These are phyloP conservation scores for Loriculus beryllinus DNA, from an alignment of 2,797 vertebrate genomes.

Conservation along the genomic window DNA sequence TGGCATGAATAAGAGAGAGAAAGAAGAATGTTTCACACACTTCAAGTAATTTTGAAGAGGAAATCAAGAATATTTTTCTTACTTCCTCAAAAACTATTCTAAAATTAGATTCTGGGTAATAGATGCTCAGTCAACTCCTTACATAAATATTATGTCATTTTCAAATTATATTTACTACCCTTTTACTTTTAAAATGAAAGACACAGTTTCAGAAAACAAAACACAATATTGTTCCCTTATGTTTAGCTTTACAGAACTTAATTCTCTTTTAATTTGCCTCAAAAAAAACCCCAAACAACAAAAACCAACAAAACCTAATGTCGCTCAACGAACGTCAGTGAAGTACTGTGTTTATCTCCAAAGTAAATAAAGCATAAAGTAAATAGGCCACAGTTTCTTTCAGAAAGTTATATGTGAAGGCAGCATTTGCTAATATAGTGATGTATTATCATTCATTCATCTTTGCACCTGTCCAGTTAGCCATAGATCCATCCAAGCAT, in stretches of 20 bases:
- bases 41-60: neutral
- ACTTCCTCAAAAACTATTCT: neutral
- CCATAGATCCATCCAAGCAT: constrained; percentile 23
- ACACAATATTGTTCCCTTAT: neutral
- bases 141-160: neutral
- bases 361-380: neutral
- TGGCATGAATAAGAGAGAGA: neutral
- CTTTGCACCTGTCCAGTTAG: constrained; percentile 43
- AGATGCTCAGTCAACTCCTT: neutral
- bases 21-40: neutral
- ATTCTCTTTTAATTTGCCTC: neutral
- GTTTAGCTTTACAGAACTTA: neutral
- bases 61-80: neutral
- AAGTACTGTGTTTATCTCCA: neutral
- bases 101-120: neutral
- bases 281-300: neutral
- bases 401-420: neutral
- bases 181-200: neutral
- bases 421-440: constrained; percentile 15
- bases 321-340: neutral
- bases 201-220: neutral
- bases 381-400: neutral
- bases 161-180: neutral
- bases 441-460: constrained; percentile 38
- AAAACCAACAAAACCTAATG: neutral